Conservation (phyloP, 2,797 vertebrate species). For the Liparis tanakae region DNA sequence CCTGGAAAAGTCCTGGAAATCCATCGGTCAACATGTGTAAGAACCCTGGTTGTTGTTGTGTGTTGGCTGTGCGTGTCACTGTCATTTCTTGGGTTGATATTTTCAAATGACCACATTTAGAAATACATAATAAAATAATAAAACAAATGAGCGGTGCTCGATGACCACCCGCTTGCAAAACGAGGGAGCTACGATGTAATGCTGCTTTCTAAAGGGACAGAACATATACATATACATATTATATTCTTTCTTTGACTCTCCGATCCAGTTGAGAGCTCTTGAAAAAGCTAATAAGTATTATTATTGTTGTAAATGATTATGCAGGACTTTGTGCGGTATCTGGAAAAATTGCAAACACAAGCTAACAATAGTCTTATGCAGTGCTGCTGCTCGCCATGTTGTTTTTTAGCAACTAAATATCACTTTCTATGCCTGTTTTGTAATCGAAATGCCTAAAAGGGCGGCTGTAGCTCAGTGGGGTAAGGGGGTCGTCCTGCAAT, state of each 20-base stretch:
- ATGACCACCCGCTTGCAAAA: background rate
- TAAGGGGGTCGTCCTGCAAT: too few relatives aligned
- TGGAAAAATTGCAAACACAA: background rate
- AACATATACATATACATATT: background rate
- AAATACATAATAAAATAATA: too few relatives aligned
- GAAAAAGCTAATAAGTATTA: background rate
- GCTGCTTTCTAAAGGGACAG: background rate
- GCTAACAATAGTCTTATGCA: background rate
- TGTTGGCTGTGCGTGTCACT: background rate
- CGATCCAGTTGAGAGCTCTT: background rate
- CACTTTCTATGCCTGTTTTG: too few relatives aligned
- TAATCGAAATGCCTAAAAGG: too few relatives aligned
- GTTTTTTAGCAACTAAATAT: too few relatives aligned
- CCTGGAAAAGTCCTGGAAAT: too few relatives aligned
- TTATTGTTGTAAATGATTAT: background rate
- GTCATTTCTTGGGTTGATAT: too few relatives aligned
- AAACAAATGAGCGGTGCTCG: background rate
- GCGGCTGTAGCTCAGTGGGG: too few relatives aligned
- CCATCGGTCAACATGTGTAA: too few relatives aligned
- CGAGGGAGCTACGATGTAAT: background rate
- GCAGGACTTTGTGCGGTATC: background rate
- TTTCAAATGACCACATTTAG: too few relatives aligned
- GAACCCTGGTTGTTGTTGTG: slow-evolving; percentile 1
- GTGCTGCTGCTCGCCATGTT: too few relatives aligned
- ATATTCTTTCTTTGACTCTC: background rate